A percentile compares a stretch with the other conserved stretches of the same genome.
phyloP scores from a whole-genome alignment of 2,888 invertebrate genomes.

The Ormia ochracea region DNA sequence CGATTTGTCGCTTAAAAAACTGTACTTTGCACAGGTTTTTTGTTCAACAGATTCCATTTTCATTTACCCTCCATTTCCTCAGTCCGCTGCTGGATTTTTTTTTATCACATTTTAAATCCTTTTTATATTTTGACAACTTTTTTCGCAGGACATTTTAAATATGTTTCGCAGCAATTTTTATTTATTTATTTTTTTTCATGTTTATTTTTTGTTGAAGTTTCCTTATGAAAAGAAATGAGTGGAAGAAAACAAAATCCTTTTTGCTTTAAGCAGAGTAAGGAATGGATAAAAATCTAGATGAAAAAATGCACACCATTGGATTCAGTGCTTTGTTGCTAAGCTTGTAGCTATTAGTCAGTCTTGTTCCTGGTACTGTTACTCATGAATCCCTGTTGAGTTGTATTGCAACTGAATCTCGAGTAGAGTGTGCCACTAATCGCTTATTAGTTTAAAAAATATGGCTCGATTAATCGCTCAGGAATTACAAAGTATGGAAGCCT shows the following conservation, averaged over 20 bases:
- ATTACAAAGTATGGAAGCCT: no score
- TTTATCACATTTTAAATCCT: not conserved
- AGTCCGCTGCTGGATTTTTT: not conserved
- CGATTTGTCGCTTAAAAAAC: no score
- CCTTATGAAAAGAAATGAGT: slow-evolving; percentile 14
- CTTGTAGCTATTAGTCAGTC: slow-evolving; percentile 60
- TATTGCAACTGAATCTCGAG: not conserved
- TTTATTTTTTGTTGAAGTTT: slow-evolving; percentile 26
- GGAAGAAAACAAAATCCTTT: slow-evolving; percentile 49
- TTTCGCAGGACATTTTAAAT: slow-evolving; percentile 52
- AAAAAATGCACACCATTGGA: slow-evolving; percentile 59
- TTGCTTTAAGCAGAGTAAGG: slow-evolving; percentile 18
- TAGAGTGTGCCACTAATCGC: no score
- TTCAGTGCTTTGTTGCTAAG: slow-evolving; percentile 58
- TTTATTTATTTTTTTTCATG: no score
- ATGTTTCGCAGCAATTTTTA: slow-evolving; percentile 54
- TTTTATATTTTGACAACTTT: slow-evolving; percentile 34
- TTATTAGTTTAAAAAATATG: no score
- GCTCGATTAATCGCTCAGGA: no score
- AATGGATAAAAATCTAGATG: slow-evolving; percentile 28
- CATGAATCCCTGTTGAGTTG: not conserved
- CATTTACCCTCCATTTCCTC: not conserved
- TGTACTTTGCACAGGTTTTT: no score
- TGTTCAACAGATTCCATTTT: not conserved
- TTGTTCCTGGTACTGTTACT: not conserved